phyloP scores from a whole-genome alignment of 1,140 invertebrate species.

The Drosophila varians region DNA sequence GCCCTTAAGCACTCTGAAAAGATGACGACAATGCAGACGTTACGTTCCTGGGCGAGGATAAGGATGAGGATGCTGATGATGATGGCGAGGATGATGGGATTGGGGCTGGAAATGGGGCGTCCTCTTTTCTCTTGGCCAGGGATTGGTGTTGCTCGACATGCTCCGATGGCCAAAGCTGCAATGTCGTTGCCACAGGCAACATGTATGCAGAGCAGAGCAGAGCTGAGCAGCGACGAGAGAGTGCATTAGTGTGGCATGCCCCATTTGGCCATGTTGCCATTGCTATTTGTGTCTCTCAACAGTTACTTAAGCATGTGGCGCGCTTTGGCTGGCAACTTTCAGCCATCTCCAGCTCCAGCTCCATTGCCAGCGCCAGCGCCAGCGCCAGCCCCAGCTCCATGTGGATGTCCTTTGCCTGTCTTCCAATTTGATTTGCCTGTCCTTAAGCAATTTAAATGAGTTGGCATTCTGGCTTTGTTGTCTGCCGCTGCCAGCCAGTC shows the following conservation, averaged over 20 bases:
- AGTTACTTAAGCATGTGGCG: slow-evolving; percentile 52
- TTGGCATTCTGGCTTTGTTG: slow-evolving; percentile 62
- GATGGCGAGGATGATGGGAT: slow-evolving; percentile 3
- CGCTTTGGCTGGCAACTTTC: slow-evolving; percentile 18
- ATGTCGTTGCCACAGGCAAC: slow-evolving; percentile 61
- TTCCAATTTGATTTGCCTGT: slow-evolving; percentile 62
- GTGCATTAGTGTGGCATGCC: slow-evolving; percentile 48
- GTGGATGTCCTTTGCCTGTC: slow-evolving; percentile 41
- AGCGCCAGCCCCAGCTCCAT: neutral
- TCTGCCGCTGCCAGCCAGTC: slow-evolving; percentile 5
- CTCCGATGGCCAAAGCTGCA: slow-evolving; percentile 68
- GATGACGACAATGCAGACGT: slow-evolving; percentile 66
- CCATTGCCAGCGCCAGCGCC: neutral
- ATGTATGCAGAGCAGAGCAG: slow-evolving; percentile 28
- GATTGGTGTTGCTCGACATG: slow-evolving; percentile 71
- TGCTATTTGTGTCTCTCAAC: slow-evolving; percentile 21
- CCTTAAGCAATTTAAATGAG: slow-evolving; percentile 76
- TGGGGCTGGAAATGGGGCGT: slow-evolving; percentile 13
- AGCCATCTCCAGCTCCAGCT: no score
- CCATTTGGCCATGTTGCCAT: slow-evolving; percentile 44
- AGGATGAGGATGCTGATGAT: slow-evolving; percentile 7
- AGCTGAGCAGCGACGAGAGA: slow-evolving; percentile 13
- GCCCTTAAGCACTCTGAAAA: slow-evolving; percentile 81
- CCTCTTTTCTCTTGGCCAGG: slow-evolving; percentile 36
- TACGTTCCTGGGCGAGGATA: slow-evolving; percentile 21